These are phyloP conservation scores for Podotricha telesiphe DNA, from an alignment of 2,888 invertebrate genomes.

Conservation along the genomic window DNA sequence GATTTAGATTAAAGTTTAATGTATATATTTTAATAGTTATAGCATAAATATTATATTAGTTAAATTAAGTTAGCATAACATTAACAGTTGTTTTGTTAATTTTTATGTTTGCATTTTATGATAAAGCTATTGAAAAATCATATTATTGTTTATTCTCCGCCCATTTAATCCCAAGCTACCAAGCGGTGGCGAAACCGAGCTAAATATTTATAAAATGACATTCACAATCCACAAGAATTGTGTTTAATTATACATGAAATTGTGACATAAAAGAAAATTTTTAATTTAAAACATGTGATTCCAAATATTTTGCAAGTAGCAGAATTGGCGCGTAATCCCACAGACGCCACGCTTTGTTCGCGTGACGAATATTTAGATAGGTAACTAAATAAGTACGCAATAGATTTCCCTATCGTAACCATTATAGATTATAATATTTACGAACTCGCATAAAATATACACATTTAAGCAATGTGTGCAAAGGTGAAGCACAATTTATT, in stretches of 20 bases:
- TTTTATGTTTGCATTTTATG: no score
- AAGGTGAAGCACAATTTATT: no score
- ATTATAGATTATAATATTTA: constrained; percentile 11
- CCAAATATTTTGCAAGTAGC: background rate
- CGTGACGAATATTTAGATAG: constrained; percentile 33
- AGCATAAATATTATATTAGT: background rate
- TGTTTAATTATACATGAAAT: background rate
- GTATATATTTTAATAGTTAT: constrained; percentile 48
- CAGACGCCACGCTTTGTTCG: constrained; percentile 31
- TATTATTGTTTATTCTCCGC: no score
- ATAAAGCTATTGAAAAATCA: no score
- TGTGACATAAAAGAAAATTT: background rate
- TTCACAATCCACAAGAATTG: background rate
- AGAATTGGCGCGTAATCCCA: constrained; percentile 19
- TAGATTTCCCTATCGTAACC: constrained; percentile 37
- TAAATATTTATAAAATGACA: no score
- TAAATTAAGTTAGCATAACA: no score
- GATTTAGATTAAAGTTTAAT: constrained; percentile 51
- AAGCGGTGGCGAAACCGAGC: no score
- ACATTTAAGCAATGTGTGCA: background rate
- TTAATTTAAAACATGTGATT: background rate
- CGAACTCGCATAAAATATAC: background rate
- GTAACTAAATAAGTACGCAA: constrained; percentile 31
- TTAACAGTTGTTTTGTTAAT: no score
- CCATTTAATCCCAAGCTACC: no score